phyloP scores from a whole-genome alignment of 2,888 invertebrate species.

The Apomyelois bistriatella region DNA sequence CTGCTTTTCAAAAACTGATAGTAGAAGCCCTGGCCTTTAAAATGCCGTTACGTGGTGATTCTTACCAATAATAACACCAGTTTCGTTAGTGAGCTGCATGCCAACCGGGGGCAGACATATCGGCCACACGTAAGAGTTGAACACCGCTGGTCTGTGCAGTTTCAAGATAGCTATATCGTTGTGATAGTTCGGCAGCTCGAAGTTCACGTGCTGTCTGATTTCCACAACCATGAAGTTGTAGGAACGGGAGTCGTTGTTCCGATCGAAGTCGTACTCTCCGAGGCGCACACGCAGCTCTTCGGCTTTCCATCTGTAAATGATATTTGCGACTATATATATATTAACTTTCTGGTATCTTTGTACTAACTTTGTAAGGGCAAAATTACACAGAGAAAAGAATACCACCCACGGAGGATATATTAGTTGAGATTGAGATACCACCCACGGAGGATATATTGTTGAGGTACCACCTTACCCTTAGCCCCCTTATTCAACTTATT shows the following conservation, averaged over 20 bases:
- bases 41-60: background rate
- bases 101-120: constrained; percentile 88
- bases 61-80: constrained; percentile 83
- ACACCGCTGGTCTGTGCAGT: constrained; percentile 82
- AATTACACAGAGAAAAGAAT: no score
- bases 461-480: no score
- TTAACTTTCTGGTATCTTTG: background rate
- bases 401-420: no score
- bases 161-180: constrained; percentile 89
- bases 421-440: no score
- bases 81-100: constrained; percentile 79
- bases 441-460: no score
- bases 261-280: constrained; percentile 89
- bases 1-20: no score
- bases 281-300: constrained; percentile 84
- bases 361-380: no score
- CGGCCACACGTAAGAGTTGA: constrained; percentile 90
- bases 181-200: constrained; percentile 83
- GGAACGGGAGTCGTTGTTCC: constrained; percentile 83
- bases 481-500: no score
- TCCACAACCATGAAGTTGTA: constrained; percentile 84
- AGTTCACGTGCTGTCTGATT: constrained; percentile 84
- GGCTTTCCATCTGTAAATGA: constrained; percentile 71
- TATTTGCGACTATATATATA: no score
- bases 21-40: no score